These are phyloP conservation scores for Heliocidaris tuberculata DNA, from an alignment of 35 echinoderm and acorn worm genomes.

Conservation along the genomic window DNA sequence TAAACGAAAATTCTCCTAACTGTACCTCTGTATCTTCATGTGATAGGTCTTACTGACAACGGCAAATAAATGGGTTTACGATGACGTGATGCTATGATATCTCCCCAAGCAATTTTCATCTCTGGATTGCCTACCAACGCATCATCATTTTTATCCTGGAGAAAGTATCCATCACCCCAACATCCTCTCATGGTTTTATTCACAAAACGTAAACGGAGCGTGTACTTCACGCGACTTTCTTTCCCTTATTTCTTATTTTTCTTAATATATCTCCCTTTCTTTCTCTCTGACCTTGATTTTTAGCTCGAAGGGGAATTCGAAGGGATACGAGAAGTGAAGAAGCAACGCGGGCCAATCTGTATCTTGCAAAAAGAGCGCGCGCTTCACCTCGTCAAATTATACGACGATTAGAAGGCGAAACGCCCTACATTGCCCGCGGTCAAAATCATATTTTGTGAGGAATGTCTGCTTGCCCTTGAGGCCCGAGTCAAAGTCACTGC, in stretches of 20 bases:
- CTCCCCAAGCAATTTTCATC: neutral
- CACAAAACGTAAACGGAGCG: neutral
- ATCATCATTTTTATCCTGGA: neutral
- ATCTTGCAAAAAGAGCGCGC: neutral
- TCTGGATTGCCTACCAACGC: neutral
- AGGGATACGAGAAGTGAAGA: neutral
- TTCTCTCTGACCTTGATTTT: constrained; percentile 32
- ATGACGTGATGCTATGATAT: neutral
- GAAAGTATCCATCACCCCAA: neutral
- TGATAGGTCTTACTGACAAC: neutral
- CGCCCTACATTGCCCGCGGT: neutral
- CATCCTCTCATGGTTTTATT: neutral
- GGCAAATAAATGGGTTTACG: neutral
- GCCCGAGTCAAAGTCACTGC: constrained; percentile 26
- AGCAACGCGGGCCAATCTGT: neutral
- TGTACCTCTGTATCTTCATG: neutral
- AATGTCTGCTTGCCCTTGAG: constrained; percentile 6
- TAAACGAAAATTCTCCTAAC: neutral
- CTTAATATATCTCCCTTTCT: neutral
- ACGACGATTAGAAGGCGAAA: constrained; percentile 14
- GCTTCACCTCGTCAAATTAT: constrained; percentile 20
- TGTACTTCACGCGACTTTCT: neutral
- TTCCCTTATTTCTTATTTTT: neutral
- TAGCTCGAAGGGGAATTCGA: constrained; percentile 24
- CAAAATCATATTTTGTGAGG: neutral